Conservation (phyloP, 1,140 invertebrate species). For the Caerostris darwini region DNA sequence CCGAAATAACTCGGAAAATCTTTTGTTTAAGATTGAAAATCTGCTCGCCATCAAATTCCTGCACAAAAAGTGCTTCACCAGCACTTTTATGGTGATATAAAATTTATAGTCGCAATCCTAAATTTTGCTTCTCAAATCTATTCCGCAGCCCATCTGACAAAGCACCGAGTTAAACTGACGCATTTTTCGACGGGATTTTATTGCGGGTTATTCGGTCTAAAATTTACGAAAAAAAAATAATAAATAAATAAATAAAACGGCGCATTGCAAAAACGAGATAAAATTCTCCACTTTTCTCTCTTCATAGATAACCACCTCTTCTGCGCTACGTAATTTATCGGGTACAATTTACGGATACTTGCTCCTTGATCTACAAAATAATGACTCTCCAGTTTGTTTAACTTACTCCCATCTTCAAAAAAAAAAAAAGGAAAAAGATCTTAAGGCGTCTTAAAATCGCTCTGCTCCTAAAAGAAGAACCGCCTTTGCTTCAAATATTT, state of each 20-base stretch:
- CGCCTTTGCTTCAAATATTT: neutral
- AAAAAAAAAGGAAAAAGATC: conserved; percentile 16
- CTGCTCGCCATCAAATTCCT: neutral
- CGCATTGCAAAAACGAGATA: conserved; percentile 63
- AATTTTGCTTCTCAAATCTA: conserved; percentile 28
- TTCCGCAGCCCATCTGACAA: conserved; percentile 12
- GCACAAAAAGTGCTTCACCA: neutral
- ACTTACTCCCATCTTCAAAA: conserved; percentile 46
- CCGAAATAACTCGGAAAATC: neutral
- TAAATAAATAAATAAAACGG: neutral
- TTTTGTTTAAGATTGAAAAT: conserved; percentile 26
- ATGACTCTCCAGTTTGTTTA: conserved; percentile 70
- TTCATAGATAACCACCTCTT: conserved; percentile 50
- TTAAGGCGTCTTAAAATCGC: conserved; percentile 73
- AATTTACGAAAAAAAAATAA: conserved; percentile 7
- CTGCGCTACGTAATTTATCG: conserved; percentile 65
- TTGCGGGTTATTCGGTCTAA: conserved; percentile 13
- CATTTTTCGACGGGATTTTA: conserved; percentile 43
- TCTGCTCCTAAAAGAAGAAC: conserved; percentile 21
- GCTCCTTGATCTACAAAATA: conserved; percentile 69
- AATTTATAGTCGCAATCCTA: conserved; percentile 44
- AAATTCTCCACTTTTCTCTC: conserved; percentile 39
- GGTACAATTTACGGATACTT: conserved; percentile 66
- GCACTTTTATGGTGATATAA: conserved; percentile 45
- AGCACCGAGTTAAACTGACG: conserved; percentile 26